Evolutionary conservation across 2,888 invertebrate genomes (phyloP).

Genomic region (Helicoverpa assulta): DNA sequence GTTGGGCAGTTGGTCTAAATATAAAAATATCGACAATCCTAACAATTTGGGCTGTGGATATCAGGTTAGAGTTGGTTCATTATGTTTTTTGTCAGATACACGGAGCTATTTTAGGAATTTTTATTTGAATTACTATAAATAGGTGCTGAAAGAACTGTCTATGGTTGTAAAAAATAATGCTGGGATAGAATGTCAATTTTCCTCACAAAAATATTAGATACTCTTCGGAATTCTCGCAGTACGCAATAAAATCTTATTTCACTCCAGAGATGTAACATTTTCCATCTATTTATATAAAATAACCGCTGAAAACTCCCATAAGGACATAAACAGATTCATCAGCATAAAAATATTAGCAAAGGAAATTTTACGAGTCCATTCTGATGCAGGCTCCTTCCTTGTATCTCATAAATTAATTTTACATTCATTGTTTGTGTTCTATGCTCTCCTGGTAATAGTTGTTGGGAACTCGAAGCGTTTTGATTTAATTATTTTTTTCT

Average conservation of each 20-base stretch:
- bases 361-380: conserved; percentile 49
- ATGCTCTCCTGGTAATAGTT: conserved; percentile 53
- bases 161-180: no score
- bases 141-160: no score
- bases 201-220: conserved; percentile 7
- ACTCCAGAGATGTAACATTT: conserved; percentile 16
- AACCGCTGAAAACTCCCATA: conserved; percentile 26
- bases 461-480: conserved; percentile 51
- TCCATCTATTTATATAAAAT: conserved; percentile 11
- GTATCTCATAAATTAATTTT: conserved; percentile 61
- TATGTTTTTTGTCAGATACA: no score
- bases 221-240: not conserved
- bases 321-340: conserved; percentile 45
- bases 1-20: not conserved
- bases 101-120: no score
- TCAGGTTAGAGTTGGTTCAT: no score
- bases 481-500: conserved; percentile 61
- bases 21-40: not conserved
- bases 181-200: not conserved
- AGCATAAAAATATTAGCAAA: conserved; percentile 58
- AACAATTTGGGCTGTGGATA: not conserved
- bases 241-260: conserved; percentile 43
- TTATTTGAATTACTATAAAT: no score
- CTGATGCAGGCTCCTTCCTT: conserved; percentile 52
- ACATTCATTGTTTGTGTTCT: conserved; percentile 60